These are phyloP conservation scores for Pinna nobilis DNA, from an alignment of 1,140 invertebrate genomes.

Conservation along the genomic window DNA sequence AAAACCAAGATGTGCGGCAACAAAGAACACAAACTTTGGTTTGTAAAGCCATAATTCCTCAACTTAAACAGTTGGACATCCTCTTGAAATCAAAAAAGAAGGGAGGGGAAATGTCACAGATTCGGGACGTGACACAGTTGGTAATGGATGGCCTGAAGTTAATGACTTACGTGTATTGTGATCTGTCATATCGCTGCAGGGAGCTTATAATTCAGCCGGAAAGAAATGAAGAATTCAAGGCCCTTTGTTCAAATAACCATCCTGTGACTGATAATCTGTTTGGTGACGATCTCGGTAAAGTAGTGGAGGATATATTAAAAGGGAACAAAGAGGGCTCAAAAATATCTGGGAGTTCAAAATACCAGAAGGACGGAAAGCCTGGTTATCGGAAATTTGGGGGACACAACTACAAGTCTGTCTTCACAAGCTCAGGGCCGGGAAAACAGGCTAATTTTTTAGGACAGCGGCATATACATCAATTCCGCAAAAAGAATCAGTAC, in stretches of 20 bases:
- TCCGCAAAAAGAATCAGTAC: no score
- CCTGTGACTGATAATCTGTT: slow-evolving; percentile 6
- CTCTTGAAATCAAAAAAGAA: background rate
- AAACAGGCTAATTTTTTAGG: no score
- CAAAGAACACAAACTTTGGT: background rate
- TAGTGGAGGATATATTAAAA: background rate
- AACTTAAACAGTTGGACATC: background rate
- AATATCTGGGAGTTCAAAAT: background rate
- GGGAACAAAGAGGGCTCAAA: slow-evolving; percentile 4
- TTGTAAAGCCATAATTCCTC: background rate
- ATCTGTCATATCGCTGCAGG: background rate
- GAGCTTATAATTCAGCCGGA: background rate
- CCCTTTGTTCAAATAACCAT: slow-evolving; percentile 2
- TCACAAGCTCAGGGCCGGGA: no score
- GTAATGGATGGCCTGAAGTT: background rate
- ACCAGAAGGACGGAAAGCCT: no score
- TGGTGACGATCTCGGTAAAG: slow-evolving; percentile 5
- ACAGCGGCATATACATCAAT: no score
- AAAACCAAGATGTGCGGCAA: background rate
- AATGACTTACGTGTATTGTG: background rate
- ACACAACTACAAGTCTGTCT: no score
- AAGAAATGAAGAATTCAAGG: slow-evolving; percentile 1
- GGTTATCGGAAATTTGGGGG: no score
- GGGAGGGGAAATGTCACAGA: background rate
- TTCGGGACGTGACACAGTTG: background rate